These are phyloP conservation scores for Heliconius hortense DNA, from an alignment of 2,888 invertebrate genomes.

Conservation along the genomic window DNA sequence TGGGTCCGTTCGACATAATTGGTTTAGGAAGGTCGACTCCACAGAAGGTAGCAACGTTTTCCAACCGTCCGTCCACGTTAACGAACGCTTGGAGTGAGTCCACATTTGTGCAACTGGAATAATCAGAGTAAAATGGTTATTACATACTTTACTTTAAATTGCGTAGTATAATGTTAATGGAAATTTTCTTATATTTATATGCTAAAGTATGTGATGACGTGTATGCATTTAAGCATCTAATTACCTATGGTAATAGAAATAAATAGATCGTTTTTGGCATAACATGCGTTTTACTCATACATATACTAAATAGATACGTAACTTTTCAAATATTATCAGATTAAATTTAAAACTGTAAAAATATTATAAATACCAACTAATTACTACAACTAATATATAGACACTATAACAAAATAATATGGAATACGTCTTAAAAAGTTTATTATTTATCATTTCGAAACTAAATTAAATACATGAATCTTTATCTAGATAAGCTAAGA, in stretches of 20 bases:
- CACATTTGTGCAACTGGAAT: constrained; percentile 87
- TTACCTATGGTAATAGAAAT: background rate
- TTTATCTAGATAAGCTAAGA: background rate
- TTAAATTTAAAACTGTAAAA: background rate
- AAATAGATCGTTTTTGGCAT: background rate
- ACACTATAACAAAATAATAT: background rate
- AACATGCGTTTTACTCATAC: background rate
- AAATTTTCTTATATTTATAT: no score
- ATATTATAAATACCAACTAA: background rate
- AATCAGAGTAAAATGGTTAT: constrained; percentile 11
- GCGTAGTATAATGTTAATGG: background rate
- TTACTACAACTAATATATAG: background rate
- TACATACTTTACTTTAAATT: background rate
- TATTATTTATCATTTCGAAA: background rate
- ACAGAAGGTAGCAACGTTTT: constrained; percentile 94
- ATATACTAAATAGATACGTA: no score
- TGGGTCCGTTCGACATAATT: constrained; percentile 95
- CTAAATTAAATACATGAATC: background rate
- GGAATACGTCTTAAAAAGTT: background rate
- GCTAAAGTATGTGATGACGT: no score
- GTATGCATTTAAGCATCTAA: no score
- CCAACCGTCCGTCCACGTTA: constrained; percentile 90
- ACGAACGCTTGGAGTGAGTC: constrained; percentile 92
- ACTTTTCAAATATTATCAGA: background rate
- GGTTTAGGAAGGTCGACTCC: constrained; percentile 91